Evolutionary conservation across 2,888 invertebrate genomes (phyloP), one percentile per base, ranked within the genome.

Genomic region (Drosophila gaucha): DNA sequence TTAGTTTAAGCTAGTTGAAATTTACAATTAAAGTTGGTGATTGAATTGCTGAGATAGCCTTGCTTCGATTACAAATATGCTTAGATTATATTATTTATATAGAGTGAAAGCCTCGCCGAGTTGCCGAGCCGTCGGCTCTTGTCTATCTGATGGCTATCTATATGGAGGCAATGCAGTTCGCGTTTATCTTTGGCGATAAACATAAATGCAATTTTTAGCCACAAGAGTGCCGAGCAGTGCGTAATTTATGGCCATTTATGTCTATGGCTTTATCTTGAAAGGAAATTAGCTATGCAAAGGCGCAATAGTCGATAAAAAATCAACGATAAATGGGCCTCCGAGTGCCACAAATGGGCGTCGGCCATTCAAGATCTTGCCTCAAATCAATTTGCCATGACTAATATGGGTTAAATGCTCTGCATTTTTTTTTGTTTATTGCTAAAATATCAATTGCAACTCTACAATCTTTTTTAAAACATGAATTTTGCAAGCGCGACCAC

Each of bases 11-110:
- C 47, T 10, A n/a, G 20, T 22, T 46, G 9, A 84, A 76, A 86
- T 88, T 76, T 83, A 86, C 88, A 80, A 80, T 82, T 86, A 88
- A 86, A 80, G 85, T 84, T 73, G 78, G 82, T 77, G 84, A 86
- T 80, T 72, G 68, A 86, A 86, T 74, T 68, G 86, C 59, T 55
- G 56, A 60, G 88, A 86, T 80, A 88, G 79, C 88, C 86, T 85
- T 85, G 83, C 88, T 36, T 49, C 51, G 87, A 76, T 76, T 85
- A 65, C 78, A 80, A 87, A 85, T 85, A 78, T 70, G 70, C 75
- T 47, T 56, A 60, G 82, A 88, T 86, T 87, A 78, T 67, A 67
- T 88, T 80, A 88, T 88, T 86, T 88, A 82, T 86, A 83, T 79
- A 63, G 80, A 84, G 87, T 86, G 84, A 88, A 86, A 88, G 87